Base-by-base conservation (phyloP, 2,797 vertebrate genomes). In the Anguilla pacifica region DNA sequence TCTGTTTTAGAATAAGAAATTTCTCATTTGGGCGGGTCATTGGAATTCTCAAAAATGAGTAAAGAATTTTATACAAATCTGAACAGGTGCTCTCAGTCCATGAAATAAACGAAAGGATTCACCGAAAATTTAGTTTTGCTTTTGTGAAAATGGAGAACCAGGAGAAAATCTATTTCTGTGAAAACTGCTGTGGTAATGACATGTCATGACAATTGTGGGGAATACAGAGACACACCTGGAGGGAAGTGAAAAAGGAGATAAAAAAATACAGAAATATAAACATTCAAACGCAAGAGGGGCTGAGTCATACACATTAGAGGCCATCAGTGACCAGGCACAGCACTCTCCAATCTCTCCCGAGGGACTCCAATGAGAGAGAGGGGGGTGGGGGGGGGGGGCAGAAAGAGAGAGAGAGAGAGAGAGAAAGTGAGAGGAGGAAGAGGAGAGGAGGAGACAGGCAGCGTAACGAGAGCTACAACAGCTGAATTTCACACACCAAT, bases 301-400 rank as follows among this genome's bases (percentile, higher is more conserved):
- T 81, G 77, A 81, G 77, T 81, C 77, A 81, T 81, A 25, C 77
- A 81, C 39, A 81, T 81, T 81, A 81, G 77, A 49, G 77, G 77
- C 77, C 43, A 81, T 81, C 39, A 81, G 43, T 81, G 77, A 81
- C 77, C 77, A 25, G 77, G 39, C 77, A 81, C 19, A 81, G 77
- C 77, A 49, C 77, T 49, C 74, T 79, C 77, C 43, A 43, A 49
- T 81, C 39, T 22, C 4, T 7, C 77, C 39, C 7, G 39, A 22
- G 77, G 77, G 77, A 81, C 39, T 43, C 35, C 72, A 39, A 19
- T 25, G 17, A 77, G 72, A 74, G 70, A 31, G 28, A 31, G 70
- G 13, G 39, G 49, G 77, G 25, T 35, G 43, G 72, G 2, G 4
- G 15, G 6, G 72, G 15, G 72, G 19, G 35, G 17, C 2, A 39